Evolutionary conservation across 2,888 invertebrate genomes (phyloP).

Genomic region (Strigamia maritima): DNA sequence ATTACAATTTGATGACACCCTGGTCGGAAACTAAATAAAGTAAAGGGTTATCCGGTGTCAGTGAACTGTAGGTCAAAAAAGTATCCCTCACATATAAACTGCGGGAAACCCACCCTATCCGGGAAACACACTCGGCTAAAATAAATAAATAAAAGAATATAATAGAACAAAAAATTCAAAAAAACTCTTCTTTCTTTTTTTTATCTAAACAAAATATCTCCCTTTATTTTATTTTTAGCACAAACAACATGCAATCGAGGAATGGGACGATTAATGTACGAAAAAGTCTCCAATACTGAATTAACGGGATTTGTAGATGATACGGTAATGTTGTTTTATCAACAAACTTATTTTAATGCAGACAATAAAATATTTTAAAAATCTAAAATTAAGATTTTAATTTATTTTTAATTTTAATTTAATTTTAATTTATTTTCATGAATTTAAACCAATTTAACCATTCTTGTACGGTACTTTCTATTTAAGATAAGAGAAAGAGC

Average conservation of each 20-base stretch:
- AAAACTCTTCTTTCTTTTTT: constrained; percentile 15
- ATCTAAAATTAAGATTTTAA: no score
- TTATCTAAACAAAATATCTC: not conserved
- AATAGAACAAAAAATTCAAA: not conserved
- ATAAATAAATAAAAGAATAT: not conserved
- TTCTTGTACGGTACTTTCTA: not conserved
- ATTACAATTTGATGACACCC: not conserved
- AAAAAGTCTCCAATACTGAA: constrained; percentile 82
- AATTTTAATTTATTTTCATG: no score
- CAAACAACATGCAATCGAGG: constrained; percentile 90
- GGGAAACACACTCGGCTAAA: not conserved
- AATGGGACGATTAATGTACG: constrained; percentile 81
- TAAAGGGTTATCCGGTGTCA: constrained; percentile 6
- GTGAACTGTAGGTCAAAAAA: not conserved
- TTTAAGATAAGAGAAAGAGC: constrained; percentile 70
- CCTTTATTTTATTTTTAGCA: constrained; percentile 57
- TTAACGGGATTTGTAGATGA: constrained; percentile 85
- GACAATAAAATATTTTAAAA: not conserved
- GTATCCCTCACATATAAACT: not conserved
- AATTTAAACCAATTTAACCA: not conserved
- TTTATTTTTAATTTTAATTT: not conserved
- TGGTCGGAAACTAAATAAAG: not conserved
- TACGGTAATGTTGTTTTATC: constrained; percentile 62
- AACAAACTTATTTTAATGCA: no score
- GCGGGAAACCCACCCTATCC: constrained; percentile 10